A percentile compares a stretch with the other conserved stretches of the same genome.
Conservation (phyloP, 2,797 vertebrate species). For the Scolopax bukidnonensis region DNA sequence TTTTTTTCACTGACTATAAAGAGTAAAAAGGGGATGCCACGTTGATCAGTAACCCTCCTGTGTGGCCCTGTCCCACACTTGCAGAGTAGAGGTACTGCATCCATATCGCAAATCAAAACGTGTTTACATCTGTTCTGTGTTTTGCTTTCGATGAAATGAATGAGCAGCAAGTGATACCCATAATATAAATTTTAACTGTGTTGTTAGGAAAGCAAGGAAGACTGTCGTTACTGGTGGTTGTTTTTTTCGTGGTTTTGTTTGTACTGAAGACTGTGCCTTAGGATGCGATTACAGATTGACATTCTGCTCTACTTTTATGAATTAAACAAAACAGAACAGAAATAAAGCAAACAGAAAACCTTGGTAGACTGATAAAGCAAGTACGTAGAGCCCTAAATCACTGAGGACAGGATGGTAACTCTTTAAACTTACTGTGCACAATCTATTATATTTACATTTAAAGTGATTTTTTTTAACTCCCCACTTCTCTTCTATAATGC, state of each 20-base stretch:
- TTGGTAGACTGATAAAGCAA: constrained; percentile 21
- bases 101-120: not conserved
- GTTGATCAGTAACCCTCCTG: not conserved
- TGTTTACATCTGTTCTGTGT: not conserved
- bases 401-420: not conserved
- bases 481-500: not conserved
- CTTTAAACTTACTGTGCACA: not conserved
- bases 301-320: constrained; percentile 20
- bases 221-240: not conserved
- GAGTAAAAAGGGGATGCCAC: not conserved
- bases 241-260: not conserved
- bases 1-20: not conserved
- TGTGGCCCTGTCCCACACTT: rapidly evolving
- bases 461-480: not conserved
- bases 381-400: constrained; percentile 12
- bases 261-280: constrained; percentile 7
- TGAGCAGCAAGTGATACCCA: not conserved
- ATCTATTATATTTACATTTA: constrained; percentile 34
- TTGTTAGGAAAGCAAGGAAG: not conserved
- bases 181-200: not conserved
- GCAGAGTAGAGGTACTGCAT: not conserved
- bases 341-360: constrained; percentile 10
- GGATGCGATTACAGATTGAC: not conserved
- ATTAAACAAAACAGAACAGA: constrained; percentile 35
- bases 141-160: not conserved